Percentiles rank a stretch among this genome's conserved stretches.
phyloP scores from a whole-genome alignment of 2,113 vertebrate genomes.

The Xiphorhynchus elegans region DNA sequence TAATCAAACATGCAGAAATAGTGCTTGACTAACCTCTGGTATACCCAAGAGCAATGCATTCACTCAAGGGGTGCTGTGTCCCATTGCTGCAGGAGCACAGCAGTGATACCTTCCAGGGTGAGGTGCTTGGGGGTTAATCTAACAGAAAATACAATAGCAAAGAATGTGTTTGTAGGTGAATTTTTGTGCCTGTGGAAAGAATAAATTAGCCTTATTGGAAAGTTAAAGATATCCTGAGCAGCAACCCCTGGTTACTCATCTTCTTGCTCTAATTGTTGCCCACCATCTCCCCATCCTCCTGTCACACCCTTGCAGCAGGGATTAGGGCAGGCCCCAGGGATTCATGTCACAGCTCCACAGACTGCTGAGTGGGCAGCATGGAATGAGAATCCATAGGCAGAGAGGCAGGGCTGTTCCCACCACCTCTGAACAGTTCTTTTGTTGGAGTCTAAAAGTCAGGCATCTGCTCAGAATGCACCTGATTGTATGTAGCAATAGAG shows the following conservation, averaged over 20 bases:
- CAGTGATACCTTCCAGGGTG: neutral
- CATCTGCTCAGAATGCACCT: neutral
- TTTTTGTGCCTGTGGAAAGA: neutral
- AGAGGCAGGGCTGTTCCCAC: neutral
- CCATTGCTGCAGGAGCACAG: neutral
- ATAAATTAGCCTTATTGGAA: neutral
- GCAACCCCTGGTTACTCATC: neutral
- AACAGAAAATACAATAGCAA: neutral
- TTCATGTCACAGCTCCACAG: neutral
- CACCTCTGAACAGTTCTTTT: neutral
- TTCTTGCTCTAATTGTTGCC: neutral
- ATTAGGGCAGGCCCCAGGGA: neutral
- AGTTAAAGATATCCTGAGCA: neutral
- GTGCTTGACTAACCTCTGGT: neutral
- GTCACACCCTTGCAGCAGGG: neutral
- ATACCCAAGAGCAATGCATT: neutral
- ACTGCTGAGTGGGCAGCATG: neutral
- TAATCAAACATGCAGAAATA: slow-evolving; percentile 46
- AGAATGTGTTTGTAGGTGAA: neutral
- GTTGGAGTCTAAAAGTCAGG: neutral
- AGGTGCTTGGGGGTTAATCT: neutral
- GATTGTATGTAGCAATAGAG: fast-evolving
- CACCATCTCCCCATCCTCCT: neutral
- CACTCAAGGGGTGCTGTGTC: neutral
- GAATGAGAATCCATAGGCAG: neutral